Conservation (phyloP, 2,797 vertebrate species). For the Gastrophryne carolinensis region DNA sequence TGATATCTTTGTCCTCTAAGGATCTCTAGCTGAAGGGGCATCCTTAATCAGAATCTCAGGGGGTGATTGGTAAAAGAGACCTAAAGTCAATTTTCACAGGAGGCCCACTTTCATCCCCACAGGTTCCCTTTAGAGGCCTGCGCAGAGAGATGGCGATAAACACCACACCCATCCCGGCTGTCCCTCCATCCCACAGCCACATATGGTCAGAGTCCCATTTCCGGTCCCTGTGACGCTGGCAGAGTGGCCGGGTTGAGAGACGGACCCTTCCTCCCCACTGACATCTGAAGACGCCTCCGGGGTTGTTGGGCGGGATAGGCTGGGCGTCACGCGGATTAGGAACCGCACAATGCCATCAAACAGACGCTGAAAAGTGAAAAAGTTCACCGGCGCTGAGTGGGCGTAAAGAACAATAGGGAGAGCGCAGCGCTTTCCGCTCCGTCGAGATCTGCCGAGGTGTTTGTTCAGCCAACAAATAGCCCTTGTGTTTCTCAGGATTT, state of each 20-base stretch:
- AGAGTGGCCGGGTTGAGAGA: slow-evolving; percentile 64
- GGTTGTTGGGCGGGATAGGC: slow-evolving; percentile 40
- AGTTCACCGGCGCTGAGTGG: neutral
- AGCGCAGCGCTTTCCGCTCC: neutral
- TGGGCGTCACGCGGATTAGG: slow-evolving; percentile 3
- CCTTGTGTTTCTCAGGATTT: too few species aligned
- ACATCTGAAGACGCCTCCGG: slow-evolving; percentile 59
- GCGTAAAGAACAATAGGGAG: neutral
- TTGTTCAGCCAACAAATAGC: neutral
- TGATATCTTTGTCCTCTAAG: too few species aligned
- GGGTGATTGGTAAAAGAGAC: too few species aligned
- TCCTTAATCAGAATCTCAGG: too few species aligned
- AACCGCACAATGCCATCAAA: neutral
- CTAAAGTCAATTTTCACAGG: too few species aligned
- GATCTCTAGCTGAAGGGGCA: too few species aligned
- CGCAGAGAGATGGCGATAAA: too few species aligned
- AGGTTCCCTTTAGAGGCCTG: too few species aligned
- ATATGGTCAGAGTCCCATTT: slow-evolving; percentile 76
- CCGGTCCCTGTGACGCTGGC: slow-evolving; percentile 69
- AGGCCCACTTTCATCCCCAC: too few species aligned
- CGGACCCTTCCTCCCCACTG: slow-evolving; percentile 50
- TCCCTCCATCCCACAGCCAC: slow-evolving; percentile 54
- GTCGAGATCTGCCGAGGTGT: neutral
- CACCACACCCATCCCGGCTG: neutral
- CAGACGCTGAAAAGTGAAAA: neutral